A percentile compares a stretch with the other conserved stretches of the same genome.
phyloP scores from a whole-genome alignment of 2,888 invertebrate genomes.

The Antheraea yamamai region DNA sequence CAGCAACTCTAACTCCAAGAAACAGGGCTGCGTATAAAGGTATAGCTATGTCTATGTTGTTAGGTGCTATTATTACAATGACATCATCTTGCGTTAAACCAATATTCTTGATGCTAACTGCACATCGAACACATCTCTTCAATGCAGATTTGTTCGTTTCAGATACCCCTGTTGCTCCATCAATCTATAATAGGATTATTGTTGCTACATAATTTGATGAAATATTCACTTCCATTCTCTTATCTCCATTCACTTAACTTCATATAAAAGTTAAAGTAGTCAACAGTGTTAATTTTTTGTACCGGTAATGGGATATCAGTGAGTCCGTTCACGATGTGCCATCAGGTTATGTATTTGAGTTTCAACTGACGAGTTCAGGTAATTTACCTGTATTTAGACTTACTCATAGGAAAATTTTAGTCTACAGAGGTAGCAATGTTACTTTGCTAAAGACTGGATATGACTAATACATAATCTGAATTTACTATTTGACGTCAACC shows the following conservation, averaged over 20 bases:
- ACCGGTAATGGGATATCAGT: background rate
- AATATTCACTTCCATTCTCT: background rate
- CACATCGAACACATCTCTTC: constrained; percentile 57
- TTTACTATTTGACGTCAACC: no score
- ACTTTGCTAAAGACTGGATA: no score
- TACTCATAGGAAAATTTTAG: no score
- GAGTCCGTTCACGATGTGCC: background rate
- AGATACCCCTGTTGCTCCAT: constrained; percentile 59
- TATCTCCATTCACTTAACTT: background rate
- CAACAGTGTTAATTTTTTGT: background rate
- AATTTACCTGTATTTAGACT: no score
- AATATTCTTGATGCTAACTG: constrained; percentile 53
- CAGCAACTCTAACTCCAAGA: constrained; percentile 54
- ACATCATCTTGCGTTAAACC: constrained; percentile 63
- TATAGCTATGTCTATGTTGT: constrained; percentile 62
- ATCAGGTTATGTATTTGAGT: no score
- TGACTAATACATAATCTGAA: no score
- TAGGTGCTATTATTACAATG: constrained; percentile 65
- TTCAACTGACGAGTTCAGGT: no score
- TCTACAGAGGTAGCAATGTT: no score
- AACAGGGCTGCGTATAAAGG: constrained; percentile 70
- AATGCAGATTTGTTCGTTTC: constrained; percentile 64
- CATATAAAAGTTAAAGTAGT: background rate
- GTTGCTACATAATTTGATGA: background rate
- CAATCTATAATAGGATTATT: constrained; percentile 46